These are phyloP conservation scores for Rattus norvegicus DNA, from an alignment of 2,113 vertebrate genomes.

Conservation along the genomic window DNA sequence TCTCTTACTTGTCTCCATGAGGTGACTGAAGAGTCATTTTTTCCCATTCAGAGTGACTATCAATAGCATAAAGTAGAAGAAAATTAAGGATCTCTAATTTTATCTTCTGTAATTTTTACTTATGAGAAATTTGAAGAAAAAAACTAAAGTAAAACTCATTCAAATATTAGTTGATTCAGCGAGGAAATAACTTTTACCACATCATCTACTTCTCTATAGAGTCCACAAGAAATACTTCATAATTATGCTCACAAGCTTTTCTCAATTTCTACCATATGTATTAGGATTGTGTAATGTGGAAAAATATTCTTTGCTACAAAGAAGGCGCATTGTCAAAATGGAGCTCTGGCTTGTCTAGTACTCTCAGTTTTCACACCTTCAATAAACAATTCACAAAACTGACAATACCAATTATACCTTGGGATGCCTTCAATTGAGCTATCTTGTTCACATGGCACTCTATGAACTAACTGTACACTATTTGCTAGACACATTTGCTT, in stretches of 20 bases:
- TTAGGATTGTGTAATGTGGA: background rate
- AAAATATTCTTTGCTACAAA: background rate
- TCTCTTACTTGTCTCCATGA: background rate
- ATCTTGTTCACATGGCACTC: background rate
- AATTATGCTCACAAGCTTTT: background rate
- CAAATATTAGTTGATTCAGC: background rate
- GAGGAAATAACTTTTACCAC: background rate
- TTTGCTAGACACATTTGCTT: background rate
- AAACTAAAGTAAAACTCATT: background rate
- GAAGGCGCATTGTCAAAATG: background rate
- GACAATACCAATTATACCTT: background rate
- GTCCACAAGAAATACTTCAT: background rate
- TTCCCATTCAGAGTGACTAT: background rate
- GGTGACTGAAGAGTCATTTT: background rate
- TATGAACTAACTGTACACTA: background rate
- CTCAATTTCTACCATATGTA: background rate
- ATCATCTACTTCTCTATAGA: background rate
- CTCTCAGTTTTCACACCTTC: background rate
- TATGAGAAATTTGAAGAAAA: background rate
- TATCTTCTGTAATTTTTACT: background rate
- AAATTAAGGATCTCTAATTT: background rate
- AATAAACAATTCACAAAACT: background rate
- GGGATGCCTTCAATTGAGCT: background rate
- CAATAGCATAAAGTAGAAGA: background rate
- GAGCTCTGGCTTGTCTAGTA: no score